Evolutionary conservation across 2,797 vertebrate species (phyloP).

Genomic region (Setipinna tenuifilis): DNA sequence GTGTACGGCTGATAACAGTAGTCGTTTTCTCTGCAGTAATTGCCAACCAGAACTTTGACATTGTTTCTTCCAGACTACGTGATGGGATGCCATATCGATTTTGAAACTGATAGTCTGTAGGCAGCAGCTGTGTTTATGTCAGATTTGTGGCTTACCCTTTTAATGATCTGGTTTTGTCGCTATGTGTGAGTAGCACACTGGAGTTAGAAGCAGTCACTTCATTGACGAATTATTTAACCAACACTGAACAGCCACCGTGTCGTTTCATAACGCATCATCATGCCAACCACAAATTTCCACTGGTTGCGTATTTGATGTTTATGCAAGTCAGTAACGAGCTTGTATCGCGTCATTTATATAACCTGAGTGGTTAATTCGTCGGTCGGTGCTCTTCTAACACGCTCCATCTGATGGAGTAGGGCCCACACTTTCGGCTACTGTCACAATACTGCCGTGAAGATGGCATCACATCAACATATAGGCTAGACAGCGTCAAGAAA

Average conservation of each 20-base stretch:
- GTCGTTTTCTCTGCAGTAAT: background rate
- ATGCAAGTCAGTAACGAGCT: background rate
- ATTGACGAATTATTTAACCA: background rate
- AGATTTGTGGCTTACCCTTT: background rate
- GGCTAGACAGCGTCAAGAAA: too few species aligned
- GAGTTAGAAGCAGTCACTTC: background rate
- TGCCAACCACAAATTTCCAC: background rate
- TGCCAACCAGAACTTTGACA: conserved; percentile 7
- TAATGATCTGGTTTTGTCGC: background rate
- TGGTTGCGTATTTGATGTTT: background rate
- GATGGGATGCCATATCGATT: background rate
- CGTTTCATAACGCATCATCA: background rate
- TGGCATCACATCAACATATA: background rate
- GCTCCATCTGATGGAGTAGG: background rate
- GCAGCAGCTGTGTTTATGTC: background rate
- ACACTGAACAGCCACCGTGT: background rate
- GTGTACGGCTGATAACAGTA: background rate
- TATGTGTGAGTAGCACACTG: background rate
- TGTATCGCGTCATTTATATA: background rate
- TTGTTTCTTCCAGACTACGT: conserved; percentile 15
- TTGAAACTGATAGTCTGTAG: background rate
- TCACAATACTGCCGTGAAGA: background rate
- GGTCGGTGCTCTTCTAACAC: background rate
- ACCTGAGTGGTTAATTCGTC: background rate
- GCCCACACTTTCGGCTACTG: conserved; percentile 10